A percentile compares a stretch with the other conserved stretches of the same genome.
Evolutionary conservation across 2,888 invertebrate genomes (phyloP).

Genomic region (Falcaria lacertinaria): DNA sequence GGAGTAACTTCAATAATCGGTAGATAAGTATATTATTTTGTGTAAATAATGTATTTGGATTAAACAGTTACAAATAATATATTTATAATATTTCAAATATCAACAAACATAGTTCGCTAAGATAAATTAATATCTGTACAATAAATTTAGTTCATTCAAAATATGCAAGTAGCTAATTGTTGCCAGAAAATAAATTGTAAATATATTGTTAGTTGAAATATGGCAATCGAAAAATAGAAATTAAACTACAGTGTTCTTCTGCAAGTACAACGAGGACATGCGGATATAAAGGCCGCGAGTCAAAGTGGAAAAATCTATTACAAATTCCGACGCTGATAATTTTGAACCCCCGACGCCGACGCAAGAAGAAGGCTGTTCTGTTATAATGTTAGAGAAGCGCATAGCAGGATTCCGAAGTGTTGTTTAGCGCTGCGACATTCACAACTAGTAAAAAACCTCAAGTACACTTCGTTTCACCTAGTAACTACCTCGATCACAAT

Average conservation of each 20-base stretch:
- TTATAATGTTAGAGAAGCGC: no score
- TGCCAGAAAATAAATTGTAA: no score
- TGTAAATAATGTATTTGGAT: conserved; percentile 46
- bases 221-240: conserved; percentile 46
- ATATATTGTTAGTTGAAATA: conserved; percentile 29
- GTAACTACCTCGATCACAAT: conserved; percentile 37
- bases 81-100: conserved; percentile 24
- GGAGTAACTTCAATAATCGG: conserved; percentile 23
- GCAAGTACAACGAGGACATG: no score
- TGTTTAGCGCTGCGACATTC: conserved; percentile 5
- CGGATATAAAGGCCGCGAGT: no score
- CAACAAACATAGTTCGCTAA: conserved; percentile 31
- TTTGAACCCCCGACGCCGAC: no score
- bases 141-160: conserved; percentile 26
- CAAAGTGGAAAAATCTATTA: no score
- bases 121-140: conserved; percentile 31
- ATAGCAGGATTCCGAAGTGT: neutral
- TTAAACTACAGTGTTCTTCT: no score
- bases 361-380: no score
- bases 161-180: no score
- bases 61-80: conserved; percentile 32
- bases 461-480: conserved; percentile 47
- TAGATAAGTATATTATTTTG: conserved; percentile 18
- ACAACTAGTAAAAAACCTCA: conserved; percentile 39
- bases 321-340: no score